Conservation (phyloP, 2,888 invertebrate species). For the Achlya flavicornis region DNA sequence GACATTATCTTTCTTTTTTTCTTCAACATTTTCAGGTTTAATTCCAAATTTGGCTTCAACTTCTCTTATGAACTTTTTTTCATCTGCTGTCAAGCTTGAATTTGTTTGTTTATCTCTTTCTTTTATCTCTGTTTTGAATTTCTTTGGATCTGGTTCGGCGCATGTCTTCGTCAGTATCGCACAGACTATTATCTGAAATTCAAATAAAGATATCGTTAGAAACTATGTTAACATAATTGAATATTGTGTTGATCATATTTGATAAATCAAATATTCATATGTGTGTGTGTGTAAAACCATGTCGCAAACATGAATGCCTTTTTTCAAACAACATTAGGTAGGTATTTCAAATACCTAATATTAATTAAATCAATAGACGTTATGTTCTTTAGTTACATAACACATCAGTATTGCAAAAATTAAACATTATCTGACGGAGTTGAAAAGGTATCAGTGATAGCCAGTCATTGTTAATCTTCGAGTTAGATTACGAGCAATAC, state of each 20-base stretch:
- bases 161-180: conserved; percentile 48
- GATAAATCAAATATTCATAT: no score
- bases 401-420: background rate
- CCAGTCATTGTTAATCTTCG: conserved; percentile 10
- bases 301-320: no score
- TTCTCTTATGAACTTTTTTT: conserved; percentile 74
- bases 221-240: background rate
- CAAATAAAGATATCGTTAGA: conserved; percentile 27
- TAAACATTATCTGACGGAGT: background rate
- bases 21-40: conserved; percentile 55
- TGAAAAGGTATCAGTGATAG: background rate
- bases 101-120: conserved; percentile 56
- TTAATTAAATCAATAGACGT: no score
- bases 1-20: conserved; percentile 43
- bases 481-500: conserved; percentile 17
- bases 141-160: conserved; percentile 75
- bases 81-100: conserved; percentile 67
- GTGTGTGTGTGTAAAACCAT: no score
- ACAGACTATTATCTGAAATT: conserved; percentile 70
- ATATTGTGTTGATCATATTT: conserved; percentile 6
- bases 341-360: no score
- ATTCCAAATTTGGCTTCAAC: conserved; percentile 78
- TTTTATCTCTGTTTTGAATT: conserved; percentile 63
- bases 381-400: background rate
- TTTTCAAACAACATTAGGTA: no score